Base-by-base conservation (phyloP, 2,888 invertebrate genomes). In the Hartigia nigra region DNA sequence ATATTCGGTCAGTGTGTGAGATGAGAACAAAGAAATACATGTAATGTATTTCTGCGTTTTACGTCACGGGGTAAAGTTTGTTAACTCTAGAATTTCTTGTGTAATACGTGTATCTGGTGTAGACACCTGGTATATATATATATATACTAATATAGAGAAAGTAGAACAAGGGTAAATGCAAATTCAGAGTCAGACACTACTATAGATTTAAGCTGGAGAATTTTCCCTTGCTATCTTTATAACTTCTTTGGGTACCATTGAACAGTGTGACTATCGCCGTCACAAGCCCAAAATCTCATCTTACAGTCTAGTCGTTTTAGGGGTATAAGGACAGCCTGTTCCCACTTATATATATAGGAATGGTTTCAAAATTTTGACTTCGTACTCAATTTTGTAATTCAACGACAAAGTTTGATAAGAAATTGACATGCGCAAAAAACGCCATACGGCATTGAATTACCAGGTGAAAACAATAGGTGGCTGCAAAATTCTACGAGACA, bases 391-490 rank as follows among this genome's bases (percentile, higher is more conserved):
- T 89, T 88, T 87, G 86, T 88, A 88, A 88, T 88, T 84, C 86
- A 82, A 83, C 84, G 85, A 12, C 84, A 83, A 84, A 88, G 86
- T 88, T 87, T 86, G 85, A 87, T 88, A 86, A 87, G 86, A 87
- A 87, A 89, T 89, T 88, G 87, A 87, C 88, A 88, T 88, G 87
- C 83, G 86, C 85, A 87, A 87, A 87, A 88, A 89, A 89, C 84
- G 84, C 86, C 82, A 84, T 84, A 80, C 82, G 80, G 12, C 82
- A 88, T 87, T 84, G 85, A 85, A 83, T 85, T 84, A 80, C 78
- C 75, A 76, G 84, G 81, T 81, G 70, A 79, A 77, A 39, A 14
- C 5, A 39, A 39, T 5, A 23, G 39, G n/a, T n/a, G 5, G 14
- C 0, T 39, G 39, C 39, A 39, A 14, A 39, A 23, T 23, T 39